Percentiles rank a stretch among this genome's conserved stretches.
phyloP scores from a whole-genome alignment of 2,888 invertebrate species.

The Allygus modestus region DNA sequence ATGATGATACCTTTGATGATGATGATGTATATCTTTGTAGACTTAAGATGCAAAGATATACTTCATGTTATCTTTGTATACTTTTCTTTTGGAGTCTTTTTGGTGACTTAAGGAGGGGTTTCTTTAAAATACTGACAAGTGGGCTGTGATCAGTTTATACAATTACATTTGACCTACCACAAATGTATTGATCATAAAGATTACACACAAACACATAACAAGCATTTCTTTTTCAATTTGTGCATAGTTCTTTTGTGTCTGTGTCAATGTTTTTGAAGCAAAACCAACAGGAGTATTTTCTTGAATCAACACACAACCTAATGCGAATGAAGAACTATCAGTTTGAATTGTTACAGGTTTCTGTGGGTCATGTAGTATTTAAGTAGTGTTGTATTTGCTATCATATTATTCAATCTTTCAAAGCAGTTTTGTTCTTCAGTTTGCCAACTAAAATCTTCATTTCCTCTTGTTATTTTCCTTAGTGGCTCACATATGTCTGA shows the following conservation, averaged over 20 bases:
- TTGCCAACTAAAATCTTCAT: conserved; percentile 59
- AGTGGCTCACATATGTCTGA: conserved; percentile 67
- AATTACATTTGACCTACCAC: conserved; percentile 38
- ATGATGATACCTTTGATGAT: too few species aligned
- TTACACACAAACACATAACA: conserved; percentile 57
- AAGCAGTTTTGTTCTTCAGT: conserved; percentile 37
- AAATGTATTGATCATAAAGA: conserved; percentile 59
- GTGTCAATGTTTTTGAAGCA: conserved; percentile 58
- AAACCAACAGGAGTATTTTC: conserved; percentile 47
- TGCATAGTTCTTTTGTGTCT: conserved; percentile 46
- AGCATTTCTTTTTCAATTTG: conserved; percentile 61
- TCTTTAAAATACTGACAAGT: conserved; percentile 48
- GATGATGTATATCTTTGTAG: conserved; percentile 27
- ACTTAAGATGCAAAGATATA: conserved; percentile 10
- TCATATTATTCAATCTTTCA: conserved; percentile 26
- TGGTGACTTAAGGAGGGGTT: conserved; percentile 41
- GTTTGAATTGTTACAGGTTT: conserved; percentile 52
- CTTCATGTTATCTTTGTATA: too few species aligned
- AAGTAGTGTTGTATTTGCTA: conserved; percentile 18
- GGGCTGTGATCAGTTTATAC: conserved; percentile 56
- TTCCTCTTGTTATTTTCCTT: conserved; percentile 66
- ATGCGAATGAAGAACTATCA: conserved; percentile 51
- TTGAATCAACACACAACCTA: conserved; percentile 58
- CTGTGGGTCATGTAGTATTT: conserved; percentile 41
- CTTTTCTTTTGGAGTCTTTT: conserved; percentile 46